Evolutionary conservation across 2,888 invertebrate species (phyloP).

Genomic region (Alviniconcha strummeri): DNA sequence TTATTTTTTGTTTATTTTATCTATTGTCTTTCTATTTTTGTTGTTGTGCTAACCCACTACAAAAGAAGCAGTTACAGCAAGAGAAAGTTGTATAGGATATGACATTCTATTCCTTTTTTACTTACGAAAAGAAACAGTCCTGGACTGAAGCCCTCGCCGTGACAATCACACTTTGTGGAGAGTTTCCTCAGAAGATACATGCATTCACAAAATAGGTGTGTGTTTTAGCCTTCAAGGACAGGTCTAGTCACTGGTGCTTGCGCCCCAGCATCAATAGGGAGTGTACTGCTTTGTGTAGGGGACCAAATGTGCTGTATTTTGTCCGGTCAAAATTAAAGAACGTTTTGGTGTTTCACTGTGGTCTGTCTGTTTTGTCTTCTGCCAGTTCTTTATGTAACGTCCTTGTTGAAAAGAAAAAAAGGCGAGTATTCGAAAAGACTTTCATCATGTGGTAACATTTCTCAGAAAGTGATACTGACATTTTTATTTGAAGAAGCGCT

Average conservation of each 20-base stretch:
- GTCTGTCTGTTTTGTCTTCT: background rate
- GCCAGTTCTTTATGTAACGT: background rate
- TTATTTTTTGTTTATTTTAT: background rate
- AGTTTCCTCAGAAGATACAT: background rate
- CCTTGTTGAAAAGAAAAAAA: too few species aligned
- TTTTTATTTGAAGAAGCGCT: conserved; percentile 16
- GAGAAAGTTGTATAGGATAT: too few species aligned
- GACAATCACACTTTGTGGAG: conserved; percentile 13
- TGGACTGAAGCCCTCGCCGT: conserved; percentile 23
- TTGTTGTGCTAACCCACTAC: background rate
- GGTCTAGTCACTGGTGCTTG: conserved; percentile 22
- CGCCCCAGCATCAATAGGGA: conserved; percentile 15
- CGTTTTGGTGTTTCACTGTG: conserved; percentile 20
- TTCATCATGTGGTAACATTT: too few species aligned
- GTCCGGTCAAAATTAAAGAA: conserved; percentile 16
- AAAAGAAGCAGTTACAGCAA: too few species aligned
- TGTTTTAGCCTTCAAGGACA: background rate
- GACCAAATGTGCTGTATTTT: conserved; percentile 27
- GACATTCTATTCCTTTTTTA: too few species aligned
- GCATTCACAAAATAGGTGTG: background rate
- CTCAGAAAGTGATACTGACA: conserved; percentile 13
- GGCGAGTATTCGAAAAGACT: too few species aligned
- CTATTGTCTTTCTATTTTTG: background rate
- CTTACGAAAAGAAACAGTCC: background rate
- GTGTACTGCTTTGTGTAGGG: conserved; percentile 30